These are phyloP conservation scores for Megaceryle maxima DNA, from an alignment of 2,113 vertebrate genomes.

Conservation along the genomic window DNA sequence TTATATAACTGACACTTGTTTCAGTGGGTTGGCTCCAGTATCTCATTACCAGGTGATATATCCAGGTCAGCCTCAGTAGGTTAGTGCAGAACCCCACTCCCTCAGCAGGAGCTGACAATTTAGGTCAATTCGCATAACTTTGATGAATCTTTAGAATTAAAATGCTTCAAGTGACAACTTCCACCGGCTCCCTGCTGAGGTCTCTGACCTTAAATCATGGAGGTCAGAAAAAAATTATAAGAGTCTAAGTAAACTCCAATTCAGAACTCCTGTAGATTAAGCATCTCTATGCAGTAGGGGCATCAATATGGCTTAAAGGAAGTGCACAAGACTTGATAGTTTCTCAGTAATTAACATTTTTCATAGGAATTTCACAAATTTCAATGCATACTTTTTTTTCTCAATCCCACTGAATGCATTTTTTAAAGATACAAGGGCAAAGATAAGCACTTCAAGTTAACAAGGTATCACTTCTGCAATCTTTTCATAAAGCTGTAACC, in stretches of 20 bases:
- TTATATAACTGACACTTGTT: not conserved
- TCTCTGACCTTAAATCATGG: not conserved
- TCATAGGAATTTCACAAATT: not conserved
- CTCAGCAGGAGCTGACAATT: slow-evolving; percentile 42
- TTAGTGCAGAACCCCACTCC: not conserved
- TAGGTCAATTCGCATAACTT: not conserved
- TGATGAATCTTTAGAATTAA: slow-evolving; percentile 1
- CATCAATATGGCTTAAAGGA: not conserved
- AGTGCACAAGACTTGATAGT: not conserved
- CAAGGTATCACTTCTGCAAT: not conserved
- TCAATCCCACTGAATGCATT: not conserved
- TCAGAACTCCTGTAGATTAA: not conserved
- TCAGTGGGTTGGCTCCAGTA: not conserved
- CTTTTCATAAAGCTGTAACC: not conserved
- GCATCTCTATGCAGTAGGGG: not conserved
- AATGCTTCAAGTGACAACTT: slow-evolving; percentile 41
- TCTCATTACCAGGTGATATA: not conserved
- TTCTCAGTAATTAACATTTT: not conserved
- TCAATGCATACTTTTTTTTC: not conserved
- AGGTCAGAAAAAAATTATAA: slow-evolving; percentile 27
- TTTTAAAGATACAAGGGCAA: not conserved
- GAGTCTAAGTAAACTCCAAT: slow-evolving; percentile 4
- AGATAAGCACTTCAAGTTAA: not conserved
- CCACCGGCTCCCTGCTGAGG: not conserved
- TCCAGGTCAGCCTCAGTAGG: slow-evolving; percentile 29